A percentile compares a stretch with the other conserved stretches of the same genome.
These are phyloP conservation scores for Epinotia bilunana DNA, from an alignment of 2,888 invertebrate species.

Conservation along the genomic window DNA sequence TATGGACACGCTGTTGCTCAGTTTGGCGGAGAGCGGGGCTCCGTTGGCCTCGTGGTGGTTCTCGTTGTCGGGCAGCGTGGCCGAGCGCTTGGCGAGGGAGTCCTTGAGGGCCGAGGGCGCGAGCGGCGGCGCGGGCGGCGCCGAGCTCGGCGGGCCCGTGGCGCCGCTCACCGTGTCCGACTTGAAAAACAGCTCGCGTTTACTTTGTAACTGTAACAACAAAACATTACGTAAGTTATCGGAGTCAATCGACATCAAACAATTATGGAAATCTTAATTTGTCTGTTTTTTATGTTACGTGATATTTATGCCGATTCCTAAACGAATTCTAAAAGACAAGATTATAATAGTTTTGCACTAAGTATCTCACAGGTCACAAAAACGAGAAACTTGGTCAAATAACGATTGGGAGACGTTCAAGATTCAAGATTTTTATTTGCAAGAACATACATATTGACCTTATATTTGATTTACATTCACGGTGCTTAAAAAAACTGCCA, in stretches of 20 bases:
- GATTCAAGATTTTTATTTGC: no score
- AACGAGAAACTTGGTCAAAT: no score
- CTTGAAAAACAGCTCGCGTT: constrained; percentile 95
- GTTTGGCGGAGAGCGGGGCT: constrained; percentile 63
- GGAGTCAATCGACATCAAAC: neutral
- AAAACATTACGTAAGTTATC: constrained; percentile 45
- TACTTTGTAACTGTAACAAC: constrained; percentile 89
- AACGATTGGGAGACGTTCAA: no score
- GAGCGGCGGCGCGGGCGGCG: constrained; percentile 76
- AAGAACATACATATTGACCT: no score
- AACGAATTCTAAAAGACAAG: no score
- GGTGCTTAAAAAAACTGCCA: no score
- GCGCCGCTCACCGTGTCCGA: constrained; percentile 84
- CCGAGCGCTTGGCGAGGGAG: constrained; percentile 76
- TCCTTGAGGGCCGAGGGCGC: constrained; percentile 82
- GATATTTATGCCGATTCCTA: no score
- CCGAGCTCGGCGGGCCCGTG: constrained; percentile 70
- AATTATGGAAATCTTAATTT: neutral
- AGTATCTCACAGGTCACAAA: no score
- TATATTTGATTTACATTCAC: no score
- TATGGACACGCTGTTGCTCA: constrained; percentile 75
- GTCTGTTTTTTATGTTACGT: neutral
- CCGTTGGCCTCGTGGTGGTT: constrained; percentile 82
- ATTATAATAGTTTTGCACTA: neutral
- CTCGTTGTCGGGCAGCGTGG: constrained; percentile 76